These are phyloP conservation scores for Smittia sp. DNA, from an alignment of 2,888 invertebrate genomes.

Conservation along the genomic window DNA sequence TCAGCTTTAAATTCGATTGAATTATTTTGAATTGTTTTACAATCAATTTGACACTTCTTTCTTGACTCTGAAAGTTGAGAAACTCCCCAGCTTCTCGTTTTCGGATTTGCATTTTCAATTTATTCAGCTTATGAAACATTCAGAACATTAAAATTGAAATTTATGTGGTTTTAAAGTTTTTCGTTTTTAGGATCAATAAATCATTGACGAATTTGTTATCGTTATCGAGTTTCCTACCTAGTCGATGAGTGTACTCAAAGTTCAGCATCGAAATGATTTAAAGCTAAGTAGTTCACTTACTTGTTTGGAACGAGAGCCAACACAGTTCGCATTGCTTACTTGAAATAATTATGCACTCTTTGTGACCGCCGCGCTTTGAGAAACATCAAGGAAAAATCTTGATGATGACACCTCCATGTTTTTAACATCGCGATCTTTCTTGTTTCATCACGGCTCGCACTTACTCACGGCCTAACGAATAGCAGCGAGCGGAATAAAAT, in stretches of 20 bases:
- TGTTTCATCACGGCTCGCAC: constrained; percentile 13
- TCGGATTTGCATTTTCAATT: background rate
- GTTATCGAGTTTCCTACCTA: background rate
- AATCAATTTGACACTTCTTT: constrained; percentile 14
- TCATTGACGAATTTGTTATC: background rate
- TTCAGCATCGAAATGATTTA: background rate
- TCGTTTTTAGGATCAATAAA: background rate
- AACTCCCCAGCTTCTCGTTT: constrained; percentile 12
- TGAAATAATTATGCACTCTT: constrained; percentile 10
- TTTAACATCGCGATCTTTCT: constrained; percentile 38
- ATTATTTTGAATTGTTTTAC: constrained; percentile 23
- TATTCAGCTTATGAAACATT: constrained; percentile 4
- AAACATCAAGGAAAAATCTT: constrained; percentile 23
- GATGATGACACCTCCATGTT: constrained; percentile 38
- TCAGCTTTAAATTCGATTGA: background rate
- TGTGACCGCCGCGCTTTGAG: background rate
- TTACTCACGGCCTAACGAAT: background rate
- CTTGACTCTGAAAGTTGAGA: background rate
- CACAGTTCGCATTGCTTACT: constrained; percentile 6
- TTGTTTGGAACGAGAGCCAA: background rate
- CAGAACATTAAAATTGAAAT: constrained; percentile 16
- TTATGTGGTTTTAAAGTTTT: constrained; percentile 21
- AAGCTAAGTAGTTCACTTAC: background rate
- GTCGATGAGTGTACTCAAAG: background rate
- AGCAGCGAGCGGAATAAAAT: constrained; percentile 28